Percentiles rank a stretch among this genome's conserved stretches.
Evolutionary conservation across 2,113 vertebrate species (phyloP).

Genomic region (Lasiurus cinereus): DNA sequence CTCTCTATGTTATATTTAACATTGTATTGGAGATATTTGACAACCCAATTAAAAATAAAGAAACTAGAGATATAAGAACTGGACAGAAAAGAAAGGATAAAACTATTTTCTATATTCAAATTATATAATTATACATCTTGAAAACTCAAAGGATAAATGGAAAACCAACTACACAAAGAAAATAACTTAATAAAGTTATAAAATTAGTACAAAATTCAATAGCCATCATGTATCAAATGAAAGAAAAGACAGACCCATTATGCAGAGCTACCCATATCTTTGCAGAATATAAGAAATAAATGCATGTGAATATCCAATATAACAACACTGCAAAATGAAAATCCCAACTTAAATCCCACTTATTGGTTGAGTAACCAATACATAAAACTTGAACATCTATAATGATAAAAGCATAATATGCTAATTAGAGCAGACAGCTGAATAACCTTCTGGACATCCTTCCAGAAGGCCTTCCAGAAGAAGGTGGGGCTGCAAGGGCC

Average conservation of each 20-base stretch:
- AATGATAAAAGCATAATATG: too few species aligned
- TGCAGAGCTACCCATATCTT: not conserved
- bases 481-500: too few species aligned
- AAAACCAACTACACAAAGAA: constrained; percentile 56
- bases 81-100: constrained; percentile 20
- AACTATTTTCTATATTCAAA: constrained; percentile 38
- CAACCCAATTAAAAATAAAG: constrained; percentile 37
- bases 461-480: too few species aligned
- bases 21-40: constrained; percentile 28
- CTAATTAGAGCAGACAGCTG: too few species aligned
- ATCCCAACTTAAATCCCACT: constrained; percentile 39
- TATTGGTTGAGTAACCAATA: constrained; percentile 11
- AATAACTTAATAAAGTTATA: constrained; percentile 53
- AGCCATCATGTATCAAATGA: not conserved
- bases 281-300: constrained; percentile 58
- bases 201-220: constrained; percentile 35
- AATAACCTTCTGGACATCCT: too few species aligned
- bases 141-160: constrained; percentile 1
- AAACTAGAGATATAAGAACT: constrained; percentile 45
- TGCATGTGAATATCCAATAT: not conserved
- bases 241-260: not conserved
- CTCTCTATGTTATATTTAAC: constrained; percentile 15
- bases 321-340: constrained; percentile 31
- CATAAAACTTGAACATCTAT: constrained; percentile 43
- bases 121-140: constrained; percentile 51